Base-by-base conservation (phyloP, 1,140 invertebrate species). In the Centruroides vittatus region DNA sequence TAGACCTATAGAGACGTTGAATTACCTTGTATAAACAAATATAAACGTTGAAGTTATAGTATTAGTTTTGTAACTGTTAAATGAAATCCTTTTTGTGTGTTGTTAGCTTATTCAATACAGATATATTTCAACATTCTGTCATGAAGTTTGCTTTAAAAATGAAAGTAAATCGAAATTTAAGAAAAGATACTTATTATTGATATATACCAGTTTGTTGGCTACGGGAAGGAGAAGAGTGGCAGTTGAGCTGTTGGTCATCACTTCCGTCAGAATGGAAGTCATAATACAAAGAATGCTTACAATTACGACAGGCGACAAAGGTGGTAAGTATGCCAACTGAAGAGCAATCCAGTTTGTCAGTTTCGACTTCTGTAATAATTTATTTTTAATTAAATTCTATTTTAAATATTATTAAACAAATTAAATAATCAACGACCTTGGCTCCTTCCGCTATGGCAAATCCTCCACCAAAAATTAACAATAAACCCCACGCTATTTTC, bases 211-310 rank as follows among this genome's bases (percentile, higher is more conserved):
- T 71, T 88, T 82, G 46, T 84, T 82, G 35, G 90, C 71, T 1
- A 90, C 85, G 2, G 88, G 88, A 53, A 91, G 71, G 47, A 90
- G 79, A n/a, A 89, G 84, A 69, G 88, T 89, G 11, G 87, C 86
- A 23, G 88, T 84, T 47, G 88, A 88, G 0, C 88, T 84, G 70
- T 91, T 91, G 13, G 85, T 87, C 0, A 86, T 86, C 69, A 91
- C 85, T 72, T 90, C 87, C 0, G 89, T 91, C 55, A 89, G 70
- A 52, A 49, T 3, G 8, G 61, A 80, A 67, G 62, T 79, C 73
- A 65, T 77, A 7, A 74, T 50, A 52, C 68, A 71, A 9, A 78
- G 65, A 8, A 76, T 64, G 3, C 73, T 53, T 3, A 76, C 68
- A 12, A 75, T 69, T 1, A 70, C 60, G 3, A 64, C 62, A 8